phyloP scores from a whole-genome alignment of 30 jellyfish, hydroid and myxozoan species.

The Catostylus mosaicus region DNA sequence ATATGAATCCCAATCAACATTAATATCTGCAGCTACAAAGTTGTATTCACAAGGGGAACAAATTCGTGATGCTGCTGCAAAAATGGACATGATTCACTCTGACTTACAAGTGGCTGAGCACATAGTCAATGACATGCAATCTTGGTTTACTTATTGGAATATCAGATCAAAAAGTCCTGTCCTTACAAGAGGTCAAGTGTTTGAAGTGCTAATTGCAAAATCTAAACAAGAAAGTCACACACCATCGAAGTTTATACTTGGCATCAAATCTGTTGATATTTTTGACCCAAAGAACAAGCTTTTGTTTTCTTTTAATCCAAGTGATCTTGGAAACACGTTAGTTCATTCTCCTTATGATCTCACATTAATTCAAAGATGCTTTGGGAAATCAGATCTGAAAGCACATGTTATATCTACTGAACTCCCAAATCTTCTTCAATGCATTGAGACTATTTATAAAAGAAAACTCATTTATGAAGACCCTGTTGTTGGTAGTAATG shows the following conservation, averaged over 20 bases:
- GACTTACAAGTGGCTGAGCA: slow-evolving; percentile 78
- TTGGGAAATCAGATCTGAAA: slow-evolving; percentile 70
- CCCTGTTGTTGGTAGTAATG: slow-evolving; percentile 40
- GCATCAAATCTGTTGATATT: slow-evolving; percentile 37
- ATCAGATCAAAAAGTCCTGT: slow-evolving; percentile 6
- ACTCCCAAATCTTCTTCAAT: slow-evolving; percentile 45
- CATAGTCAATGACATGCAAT: slow-evolving; percentile 71
- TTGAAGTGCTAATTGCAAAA: slow-evolving; percentile 54
- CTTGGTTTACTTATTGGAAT: slow-evolving; percentile 94
- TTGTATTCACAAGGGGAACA: slow-evolving; percentile 92
- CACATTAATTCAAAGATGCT: slow-evolving; percentile 45
- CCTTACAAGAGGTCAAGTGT: slow-evolving; percentile 22
- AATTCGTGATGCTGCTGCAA: slow-evolving; percentile 42
- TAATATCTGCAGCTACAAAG: slow-evolving; percentile 67
- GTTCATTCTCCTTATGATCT: slow-evolving; percentile 90
- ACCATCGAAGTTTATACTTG: slow-evolving; percentile 49
- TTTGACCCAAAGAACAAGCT: slow-evolving; percentile 24
- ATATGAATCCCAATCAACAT: slow-evolving; percentile 70
- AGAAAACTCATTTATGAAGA: slow-evolving; percentile 51
- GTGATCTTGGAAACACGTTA: slow-evolving; percentile 39
- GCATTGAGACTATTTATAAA: slow-evolving; percentile 38
- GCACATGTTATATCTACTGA: slow-evolving; percentile 69
- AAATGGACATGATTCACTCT: slow-evolving; percentile 62
- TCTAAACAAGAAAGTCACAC: slow-evolving; percentile 75
- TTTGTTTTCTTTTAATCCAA: slow-evolving; percentile 28